phyloP scores from a whole-genome alignment of 2,797 vertebrate genomes.

The Mareca strepera region DNA sequence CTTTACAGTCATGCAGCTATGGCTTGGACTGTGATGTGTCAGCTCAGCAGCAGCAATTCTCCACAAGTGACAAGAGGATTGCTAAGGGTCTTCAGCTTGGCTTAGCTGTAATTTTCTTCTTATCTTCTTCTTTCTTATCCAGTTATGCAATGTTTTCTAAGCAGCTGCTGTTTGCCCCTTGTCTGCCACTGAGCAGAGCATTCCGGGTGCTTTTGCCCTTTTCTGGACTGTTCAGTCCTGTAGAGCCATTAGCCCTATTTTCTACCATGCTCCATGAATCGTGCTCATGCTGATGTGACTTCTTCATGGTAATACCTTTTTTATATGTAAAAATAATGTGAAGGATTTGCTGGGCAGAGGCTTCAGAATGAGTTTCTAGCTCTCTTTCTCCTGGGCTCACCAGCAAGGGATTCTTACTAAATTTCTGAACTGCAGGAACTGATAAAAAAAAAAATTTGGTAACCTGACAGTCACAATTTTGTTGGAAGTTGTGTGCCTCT shows the following conservation, averaged over 20 bases:
- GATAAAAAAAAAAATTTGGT: background rate
- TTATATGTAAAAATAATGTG: background rate
- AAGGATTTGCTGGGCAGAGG: background rate
- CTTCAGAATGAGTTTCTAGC: background rate
- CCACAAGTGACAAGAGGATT: background rate
- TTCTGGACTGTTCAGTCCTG: background rate
- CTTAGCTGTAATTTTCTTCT: background rate
- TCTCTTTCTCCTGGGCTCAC: background rate
- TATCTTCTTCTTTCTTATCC: background rate
- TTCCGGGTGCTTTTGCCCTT: background rate
- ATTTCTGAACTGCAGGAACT: background rate
- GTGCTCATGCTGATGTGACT: background rate
- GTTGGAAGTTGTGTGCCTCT: background rate
- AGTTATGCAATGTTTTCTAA: background rate
- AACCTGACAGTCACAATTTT: background rate
- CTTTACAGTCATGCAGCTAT: background rate
- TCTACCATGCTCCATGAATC: background rate
- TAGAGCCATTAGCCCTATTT: background rate
- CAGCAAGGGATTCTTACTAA: background rate
- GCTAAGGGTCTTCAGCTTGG: background rate
- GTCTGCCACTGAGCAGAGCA: fast-evolving
- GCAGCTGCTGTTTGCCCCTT: background rate
- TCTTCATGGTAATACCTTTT: background rate
- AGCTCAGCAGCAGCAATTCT: background rate
- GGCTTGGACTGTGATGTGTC: background rate